Conservation (phyloP, 2,888 invertebrate genomes). For the Morinoia aosen region DNA sequence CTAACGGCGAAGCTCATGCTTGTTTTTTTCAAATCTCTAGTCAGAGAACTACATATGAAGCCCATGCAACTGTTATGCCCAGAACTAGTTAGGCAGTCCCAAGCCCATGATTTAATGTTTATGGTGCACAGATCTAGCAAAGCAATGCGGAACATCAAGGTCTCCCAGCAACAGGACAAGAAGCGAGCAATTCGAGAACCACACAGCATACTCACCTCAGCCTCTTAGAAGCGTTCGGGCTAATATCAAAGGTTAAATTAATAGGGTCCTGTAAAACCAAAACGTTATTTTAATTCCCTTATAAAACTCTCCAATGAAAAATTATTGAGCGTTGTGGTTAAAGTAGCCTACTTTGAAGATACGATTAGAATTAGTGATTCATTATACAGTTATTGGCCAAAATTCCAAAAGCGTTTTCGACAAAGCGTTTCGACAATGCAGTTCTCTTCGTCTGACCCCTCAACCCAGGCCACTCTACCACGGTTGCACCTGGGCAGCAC, state of each 20-base stretch:
- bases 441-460: too few relatives aligned
- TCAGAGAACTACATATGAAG: too few relatives aligned
- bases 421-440: too few relatives aligned
- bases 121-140: too few relatives aligned
- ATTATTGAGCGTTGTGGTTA: not conserved
- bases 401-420: too few relatives aligned
- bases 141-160: not conserved
- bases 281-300: not conserved
- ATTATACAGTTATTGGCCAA: too few relatives aligned
- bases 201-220: not conserved
- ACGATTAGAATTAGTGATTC: not conserved
- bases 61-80: not conserved
- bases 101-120: not conserved
- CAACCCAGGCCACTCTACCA: too few relatives aligned
- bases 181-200: not conserved
- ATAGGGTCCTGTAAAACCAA: not conserved
- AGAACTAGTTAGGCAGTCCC: not conserved
- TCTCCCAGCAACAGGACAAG: too few relatives aligned
- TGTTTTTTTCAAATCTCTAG: too few relatives aligned
- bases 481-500: too few relatives aligned
- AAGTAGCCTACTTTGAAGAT: not conserved
- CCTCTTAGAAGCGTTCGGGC: constrained; percentile 1
- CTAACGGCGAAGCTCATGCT: too few relatives aligned
- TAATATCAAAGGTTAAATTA: not conserved
- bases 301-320: not conserved